Conservation (phyloP, 2,797 vertebrate genomes). For the Chelidonichthys spinosus region DNA sequence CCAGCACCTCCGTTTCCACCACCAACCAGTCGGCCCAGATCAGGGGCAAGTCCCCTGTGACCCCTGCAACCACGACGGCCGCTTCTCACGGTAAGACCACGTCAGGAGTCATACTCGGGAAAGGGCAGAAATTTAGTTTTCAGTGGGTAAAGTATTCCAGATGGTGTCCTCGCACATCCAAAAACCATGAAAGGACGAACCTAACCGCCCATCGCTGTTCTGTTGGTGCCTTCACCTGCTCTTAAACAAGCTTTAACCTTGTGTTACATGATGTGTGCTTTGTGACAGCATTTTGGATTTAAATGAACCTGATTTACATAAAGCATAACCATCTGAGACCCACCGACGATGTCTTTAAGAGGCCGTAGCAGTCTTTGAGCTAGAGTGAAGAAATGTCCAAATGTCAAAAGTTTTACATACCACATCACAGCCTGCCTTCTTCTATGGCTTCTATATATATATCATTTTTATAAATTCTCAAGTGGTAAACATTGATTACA, state of each 20-base stretch:
- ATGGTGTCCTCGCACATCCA: slow-evolving; percentile 6
- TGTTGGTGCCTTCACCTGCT: neutral
- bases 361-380: no score
- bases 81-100: slow-evolving; percentile 86
- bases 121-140: slow-evolving; percentile 15
- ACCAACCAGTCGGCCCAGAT: slow-evolving; percentile 70
- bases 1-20: slow-evolving; percentile 74
- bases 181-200: slow-evolving; percentile 10
- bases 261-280: slow-evolving; percentile 16
- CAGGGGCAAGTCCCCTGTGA: slow-evolving; percentile 82
- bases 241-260: slow-evolving; percentile 27
- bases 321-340: no score
- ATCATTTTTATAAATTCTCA: no score
- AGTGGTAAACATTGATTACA: no score
- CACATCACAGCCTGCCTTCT: no score
- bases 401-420: no score
- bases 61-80: slow-evolving; percentile 81
- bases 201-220: neutral
- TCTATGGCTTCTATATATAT: no score
- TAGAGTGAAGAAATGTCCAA: no score
- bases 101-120: neutral
- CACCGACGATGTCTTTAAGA: no score
- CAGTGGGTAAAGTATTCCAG: neutral
- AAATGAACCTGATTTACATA: slow-evolving; percentile 17
- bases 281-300: slow-evolving; percentile 19